Evolutionary conservation across 23 tunicate species (phyloP), one percentile per base, ranked within the genome.

Genomic region (Trididemnum nubilum): DNA sequence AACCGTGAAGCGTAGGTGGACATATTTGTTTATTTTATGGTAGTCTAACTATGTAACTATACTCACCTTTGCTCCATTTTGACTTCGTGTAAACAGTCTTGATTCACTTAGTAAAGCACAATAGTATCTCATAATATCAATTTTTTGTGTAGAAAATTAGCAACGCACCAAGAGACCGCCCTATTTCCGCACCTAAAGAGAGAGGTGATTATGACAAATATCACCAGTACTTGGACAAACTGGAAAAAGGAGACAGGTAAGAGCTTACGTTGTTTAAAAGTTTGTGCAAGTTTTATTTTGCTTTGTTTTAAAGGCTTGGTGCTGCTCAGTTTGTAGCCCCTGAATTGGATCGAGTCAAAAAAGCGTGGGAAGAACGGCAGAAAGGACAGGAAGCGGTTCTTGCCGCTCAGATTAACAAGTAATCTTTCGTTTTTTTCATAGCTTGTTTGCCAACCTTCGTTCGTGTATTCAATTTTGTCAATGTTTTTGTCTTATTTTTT

Each of bases 351-450:
- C 80, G 79, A 66, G 98, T 93, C 2, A 87, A 84, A 74, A 87
- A 78, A 32, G 98, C 94, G 1, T 93, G 98, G 93, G 81, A 93
- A 35, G 93, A 93, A 30, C 63, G 98, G 76, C 35, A 72, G 7
- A 79, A 80, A 24, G 84, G 71, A 2, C 98, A 93, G 59, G 74
- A 75, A 33, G 90, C 89, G 12, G 63, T 72, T 1, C 71, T 84
- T 51, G 85, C 84, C 32, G 93, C 94, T 0, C 87, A 83, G 30
- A 76, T 76, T 22, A 87, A 91, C 80, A 85, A 71, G 95, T 90
- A 32, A 28, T 35, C 4, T 65, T 12, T 12, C 18, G 57, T n/a
- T n/a, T n/a, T n/a, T n/a, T n/a, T n/a, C n/a, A n/a, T n/a, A n/a
- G n/a, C n/a, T n/a, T n/a, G n/a, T n/a, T n/a, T n/a, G n/a, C n/a